Base-by-base conservation (phyloP, 2,888 invertebrate species). In the Crematogaster levior region DNA sequence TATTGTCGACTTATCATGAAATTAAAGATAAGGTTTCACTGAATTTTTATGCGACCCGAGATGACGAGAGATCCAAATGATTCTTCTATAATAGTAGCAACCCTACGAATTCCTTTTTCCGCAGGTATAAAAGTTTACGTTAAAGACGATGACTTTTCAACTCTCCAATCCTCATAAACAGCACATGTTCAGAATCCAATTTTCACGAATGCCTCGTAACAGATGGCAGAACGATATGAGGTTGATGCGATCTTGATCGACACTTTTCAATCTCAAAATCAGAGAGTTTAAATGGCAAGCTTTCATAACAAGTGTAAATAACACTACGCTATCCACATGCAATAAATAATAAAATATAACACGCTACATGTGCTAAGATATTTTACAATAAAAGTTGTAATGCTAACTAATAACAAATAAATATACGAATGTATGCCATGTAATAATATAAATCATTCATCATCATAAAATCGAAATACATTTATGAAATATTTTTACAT, bases 141-240 rank as follows among this genome's bases (percentile, higher is more conserved):
- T 63, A 75, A 75, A 51, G 51, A 63, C 27, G 40, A 75, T 65
- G 40, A 53, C 40, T 75, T 75, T 63, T n/a, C n/a, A n/a, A n/a
- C n/a, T n/a, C n/a, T n/a, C 40, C n/a, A 51, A 75, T 10, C 27
- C 63, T 65, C 51, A 53, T 75, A 75, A 75, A 75, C 53, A 65
- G 51, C 51, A n/a, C 51, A 75, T 63, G 24, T 53, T 53, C 40
- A 40, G n/a, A 65, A 75, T 75, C 40, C 63, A 75, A 75, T 75
- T 75, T 40, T 75, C 21, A n/a, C 21, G 12, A 65, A 75, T 75
- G 40, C 4, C 27, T 53, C n/a, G 27, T 2, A 63, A n/a, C 27
- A 63, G 51, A 48, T 61, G n/a, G 51, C 51, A 63, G 9, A 63
- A 75, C 10, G 27, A n/a, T 37, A 51, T 37, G 24, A 6, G 6